Evolutionary conservation across 2,113 vertebrate genomes (phyloP).

Genomic region (Gymnarchus niloticus): DNA sequence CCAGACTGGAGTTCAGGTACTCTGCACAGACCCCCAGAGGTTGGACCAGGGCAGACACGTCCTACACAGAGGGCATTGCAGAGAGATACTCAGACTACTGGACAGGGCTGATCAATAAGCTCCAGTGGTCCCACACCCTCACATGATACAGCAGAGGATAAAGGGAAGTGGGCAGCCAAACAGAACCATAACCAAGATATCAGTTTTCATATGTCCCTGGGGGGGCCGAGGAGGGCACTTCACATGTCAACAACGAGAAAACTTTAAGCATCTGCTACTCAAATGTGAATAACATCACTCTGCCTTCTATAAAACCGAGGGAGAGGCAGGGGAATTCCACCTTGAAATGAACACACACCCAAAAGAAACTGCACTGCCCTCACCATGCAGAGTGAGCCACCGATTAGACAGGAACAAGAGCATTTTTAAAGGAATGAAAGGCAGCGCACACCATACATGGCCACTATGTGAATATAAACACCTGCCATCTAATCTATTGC

Average conservation of each 20-base stretch:
- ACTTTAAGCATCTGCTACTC: no score
- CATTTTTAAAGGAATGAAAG: background rate
- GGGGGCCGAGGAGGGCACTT: background rate
- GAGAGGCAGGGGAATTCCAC: no score
- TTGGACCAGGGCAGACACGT: slow-evolving; percentile 88
- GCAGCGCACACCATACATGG: background rate
- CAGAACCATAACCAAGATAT: background rate
- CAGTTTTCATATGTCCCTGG: no score
- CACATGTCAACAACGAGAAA: no score
- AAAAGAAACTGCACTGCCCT: background rate
- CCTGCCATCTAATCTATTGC: no score
- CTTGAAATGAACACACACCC: background rate
- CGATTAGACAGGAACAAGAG: background rate
- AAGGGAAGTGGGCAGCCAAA: background rate
- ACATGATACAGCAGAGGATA: no score
- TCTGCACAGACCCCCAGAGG: slow-evolving; percentile 93
- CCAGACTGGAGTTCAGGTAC: slow-evolving; percentile 88
- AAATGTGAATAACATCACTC: no score
- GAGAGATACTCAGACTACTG: background rate
- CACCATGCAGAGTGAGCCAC: background rate
- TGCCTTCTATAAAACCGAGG: no score
- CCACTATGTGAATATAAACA: background rate
- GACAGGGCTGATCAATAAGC: background rate
- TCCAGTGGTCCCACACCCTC: background rate
- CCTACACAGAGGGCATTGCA: slow-evolving; percentile 57